These are phyloP conservation scores for Sander lucioperca DNA, from an alignment of 2,113 vertebrate species.

Conservation along the genomic window DNA sequence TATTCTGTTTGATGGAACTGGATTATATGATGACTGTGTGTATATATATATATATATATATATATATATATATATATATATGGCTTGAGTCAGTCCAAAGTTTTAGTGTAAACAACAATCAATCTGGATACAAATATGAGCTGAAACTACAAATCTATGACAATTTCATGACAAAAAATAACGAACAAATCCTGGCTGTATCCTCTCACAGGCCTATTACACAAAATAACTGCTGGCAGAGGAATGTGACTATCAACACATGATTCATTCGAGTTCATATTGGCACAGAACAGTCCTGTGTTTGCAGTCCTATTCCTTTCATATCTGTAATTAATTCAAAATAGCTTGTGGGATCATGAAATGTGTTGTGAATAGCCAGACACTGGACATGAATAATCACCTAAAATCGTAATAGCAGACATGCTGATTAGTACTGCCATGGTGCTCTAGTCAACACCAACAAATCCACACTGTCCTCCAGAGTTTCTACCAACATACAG, in stretches of 20 bases:
- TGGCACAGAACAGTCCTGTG: conserved; percentile 14
- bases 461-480: conserved; percentile 32
- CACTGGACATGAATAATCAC: neutral
- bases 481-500: conserved; percentile 1
- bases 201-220: neutral
- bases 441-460: neutral
- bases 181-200: neutral
- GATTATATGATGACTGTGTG: conserved; percentile 13
- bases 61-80: conserved; percentile 11
- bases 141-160: neutral
- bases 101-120: conserved; percentile 9
- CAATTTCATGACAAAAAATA: neutral
- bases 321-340: conserved; percentile 14
- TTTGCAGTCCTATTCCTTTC: conserved; percentile 19
- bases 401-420: neutral
- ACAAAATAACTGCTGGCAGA: conserved; percentile 20
- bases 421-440: conserved; percentile 4
- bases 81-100: conserved; percentile 31
- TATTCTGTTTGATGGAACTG: conserved; percentile 5
- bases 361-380: conserved; percentile 20
- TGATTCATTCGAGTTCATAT: conserved; percentile 4
- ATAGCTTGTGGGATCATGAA: conserved; percentile 13
- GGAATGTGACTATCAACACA: neutral
- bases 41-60: conserved; percentile 1
- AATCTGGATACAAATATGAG: neutral